A percentile compares a stretch with the other conserved stretches of the same genome.
Evolutionary conservation across 2,113 vertebrate species (phyloP).

Genomic region (Gadus chalcogrammus): DNA sequence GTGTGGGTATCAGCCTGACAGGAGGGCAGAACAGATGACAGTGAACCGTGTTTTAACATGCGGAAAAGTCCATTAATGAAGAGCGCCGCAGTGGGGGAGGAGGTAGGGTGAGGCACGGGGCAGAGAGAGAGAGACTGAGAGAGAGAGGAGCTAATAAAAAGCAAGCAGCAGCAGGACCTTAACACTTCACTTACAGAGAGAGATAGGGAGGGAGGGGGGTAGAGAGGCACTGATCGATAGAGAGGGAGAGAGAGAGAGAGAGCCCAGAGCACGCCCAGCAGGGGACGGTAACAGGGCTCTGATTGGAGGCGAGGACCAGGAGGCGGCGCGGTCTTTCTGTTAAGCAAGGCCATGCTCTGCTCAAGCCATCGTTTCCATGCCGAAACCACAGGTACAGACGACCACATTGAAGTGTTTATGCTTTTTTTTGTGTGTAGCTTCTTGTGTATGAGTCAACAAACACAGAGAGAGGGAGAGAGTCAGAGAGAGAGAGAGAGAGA

Average conservation of each 20-base stretch:
- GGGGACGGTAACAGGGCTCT: conserved; percentile 42
- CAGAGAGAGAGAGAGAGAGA: conserved; percentile 13
- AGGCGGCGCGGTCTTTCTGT: conserved; percentile 40
- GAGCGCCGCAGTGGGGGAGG: conserved; percentile 20
- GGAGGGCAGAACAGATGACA: conserved; percentile 57
- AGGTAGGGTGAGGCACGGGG: conserved; percentile 37
- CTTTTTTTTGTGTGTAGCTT: conserved; percentile 27
- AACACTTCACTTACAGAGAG: conserved; percentile 29
- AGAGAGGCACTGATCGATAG: conserved; percentile 25
- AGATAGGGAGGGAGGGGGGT: conserved; percentile 15
- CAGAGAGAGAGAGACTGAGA: conserved; percentile 27
- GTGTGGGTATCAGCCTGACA: conserved; percentile 51
- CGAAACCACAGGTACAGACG: conserved; percentile 65
- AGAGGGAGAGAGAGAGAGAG: conserved; percentile 5
- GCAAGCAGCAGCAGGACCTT: conserved; percentile 63
- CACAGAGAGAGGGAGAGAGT: conserved; percentile 36
- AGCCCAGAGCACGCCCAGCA: conserved; percentile 19
- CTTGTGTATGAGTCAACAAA: conserved; percentile 44
- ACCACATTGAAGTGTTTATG: conserved; percentile 15
- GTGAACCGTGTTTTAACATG: conserved; percentile 53
- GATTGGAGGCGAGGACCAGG: conserved; percentile 36
- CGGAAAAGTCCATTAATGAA: conserved; percentile 55
- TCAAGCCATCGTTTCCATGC: conserved; percentile 73
- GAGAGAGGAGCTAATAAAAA: conserved; percentile 41
- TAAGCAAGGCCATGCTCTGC: conserved; percentile 76